phyloP scores from a whole-genome alignment of 2,888 invertebrate species.

The Drosophila paranaensis region DNA sequence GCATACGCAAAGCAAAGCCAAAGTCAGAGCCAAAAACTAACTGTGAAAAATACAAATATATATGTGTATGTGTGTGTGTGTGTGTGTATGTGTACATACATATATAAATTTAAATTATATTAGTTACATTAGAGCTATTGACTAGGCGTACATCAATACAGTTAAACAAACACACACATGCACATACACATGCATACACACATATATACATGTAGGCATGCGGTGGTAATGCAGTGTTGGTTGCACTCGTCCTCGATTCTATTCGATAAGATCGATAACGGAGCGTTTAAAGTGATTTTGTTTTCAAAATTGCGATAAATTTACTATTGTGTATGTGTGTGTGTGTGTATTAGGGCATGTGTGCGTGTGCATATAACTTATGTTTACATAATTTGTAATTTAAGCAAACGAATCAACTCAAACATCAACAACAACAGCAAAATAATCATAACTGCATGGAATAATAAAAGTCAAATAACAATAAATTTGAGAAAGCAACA shows the following conservation, averaged over 20 bases:
- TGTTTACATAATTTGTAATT: slow-evolving; percentile 35
- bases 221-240: slow-evolving; percentile 5
- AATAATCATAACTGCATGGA: slow-evolving; percentile 32
- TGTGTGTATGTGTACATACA: slow-evolving; percentile 3
- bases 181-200: not conserved
- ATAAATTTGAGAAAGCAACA: slow-evolving; percentile 24
- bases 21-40: slow-evolving; percentile 12
- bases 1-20: slow-evolving; percentile 44
- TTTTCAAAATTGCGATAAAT: slow-evolving; percentile 5
- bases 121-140: slow-evolving; percentile 20
- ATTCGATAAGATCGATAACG: slow-evolving; percentile 39
- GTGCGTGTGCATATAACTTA: slow-evolving; percentile 6
- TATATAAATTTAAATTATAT: slow-evolving; percentile 32
- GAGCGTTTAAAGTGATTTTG: slow-evolving; percentile 8
- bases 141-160: slow-evolving; percentile 6
- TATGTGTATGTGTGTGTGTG: slow-evolving; percentile 6
- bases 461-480: slow-evolving; percentile 19
- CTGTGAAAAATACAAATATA: slow-evolving; percentile 30
- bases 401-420: slow-evolving; percentile 29
- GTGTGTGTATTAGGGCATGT: slow-evolving; percentile 2
- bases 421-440: slow-evolving; percentile 38
- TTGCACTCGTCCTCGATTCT: slow-evolving; percentile 14
- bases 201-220: slow-evolving; percentile 3
- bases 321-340: slow-evolving; percentile 4
- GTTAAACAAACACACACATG: not conserved